Evolutionary conservation across 2,797 vertebrate species (phyloP).

Genomic region (Sebastes goodei): DNA sequence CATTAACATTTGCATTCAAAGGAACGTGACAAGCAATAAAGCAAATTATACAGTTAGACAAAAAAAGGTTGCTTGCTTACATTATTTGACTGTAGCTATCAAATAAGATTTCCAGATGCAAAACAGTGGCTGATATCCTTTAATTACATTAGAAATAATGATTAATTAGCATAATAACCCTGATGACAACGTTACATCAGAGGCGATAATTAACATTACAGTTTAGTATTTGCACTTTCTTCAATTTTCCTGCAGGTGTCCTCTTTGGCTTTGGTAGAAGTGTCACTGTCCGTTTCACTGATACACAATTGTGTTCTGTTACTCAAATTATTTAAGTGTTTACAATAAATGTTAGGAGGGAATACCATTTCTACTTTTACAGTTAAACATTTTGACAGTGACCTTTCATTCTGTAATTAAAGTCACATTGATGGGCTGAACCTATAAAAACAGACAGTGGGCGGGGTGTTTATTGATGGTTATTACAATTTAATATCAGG

Average conservation of each 20-base stretch:
- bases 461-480: background rate
- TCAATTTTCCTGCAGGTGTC: conserved; percentile 19
- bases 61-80: background rate
- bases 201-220: background rate
- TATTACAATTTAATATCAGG: conserved; percentile 29
- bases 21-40: background rate
- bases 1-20: background rate
- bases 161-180: background rate
- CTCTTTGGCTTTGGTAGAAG: background rate
- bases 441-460: background rate
- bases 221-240: background rate
- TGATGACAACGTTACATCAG: background rate
- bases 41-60: background rate
- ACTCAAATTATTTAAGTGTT: background rate
- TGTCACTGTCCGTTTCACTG: background rate
- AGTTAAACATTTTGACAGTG: background rate
- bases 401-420: background rate
- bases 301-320: background rate
- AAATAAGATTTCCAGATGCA: background rate
- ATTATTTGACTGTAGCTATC: background rate
- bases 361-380: background rate
- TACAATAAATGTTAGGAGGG: background rate
- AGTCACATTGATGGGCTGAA: background rate
- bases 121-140: background rate
- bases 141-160: background rate